These are phyloP conservation scores for Sebastolobus altivelis DNA, from an alignment of 2,797 vertebrate genomes.

Conservation along the genomic window DNA sequence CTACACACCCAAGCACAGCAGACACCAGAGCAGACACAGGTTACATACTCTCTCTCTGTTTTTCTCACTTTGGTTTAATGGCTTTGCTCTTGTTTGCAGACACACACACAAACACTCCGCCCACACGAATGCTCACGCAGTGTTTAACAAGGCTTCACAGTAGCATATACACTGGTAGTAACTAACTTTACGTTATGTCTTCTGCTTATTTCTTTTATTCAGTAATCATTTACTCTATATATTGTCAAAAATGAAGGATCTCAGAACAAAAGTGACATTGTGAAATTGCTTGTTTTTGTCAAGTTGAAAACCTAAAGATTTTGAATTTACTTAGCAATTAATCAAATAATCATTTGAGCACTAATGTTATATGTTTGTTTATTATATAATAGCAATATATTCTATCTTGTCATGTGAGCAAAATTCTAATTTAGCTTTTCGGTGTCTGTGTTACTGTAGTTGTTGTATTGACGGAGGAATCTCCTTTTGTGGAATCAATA, in stretches of 20 bases:
- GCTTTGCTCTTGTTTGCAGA: constrained; percentile 50
- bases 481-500: constrained; percentile 16
- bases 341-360: not conserved
- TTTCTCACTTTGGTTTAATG: constrained; percentile 39
- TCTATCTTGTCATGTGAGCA: not conserved
- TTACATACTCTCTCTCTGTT: constrained; percentile 17
- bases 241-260: not conserved
- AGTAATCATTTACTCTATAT: not conserved
- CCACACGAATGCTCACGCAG: constrained; percentile 33
- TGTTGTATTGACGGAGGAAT: not conserved
- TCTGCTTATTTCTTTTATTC: not conserved
- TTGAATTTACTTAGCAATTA: not conserved
- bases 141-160: constrained; percentile 4
- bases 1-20: constrained; percentile 16
- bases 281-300: not conserved
- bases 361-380: not conserved
- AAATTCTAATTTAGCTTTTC: not conserved
- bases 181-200: not conserved
- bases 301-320: not conserved
- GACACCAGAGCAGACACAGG: constrained; percentile 18
- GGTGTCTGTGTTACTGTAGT: not conserved
- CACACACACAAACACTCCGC: constrained; percentile 38
- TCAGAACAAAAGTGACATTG: not conserved
- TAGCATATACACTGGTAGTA: not conserved
- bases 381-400: not conserved